A percentile compares a stretch with the other conserved stretches of the same genome.
Conservation (phyloP, 2,888 invertebrate species). For the Xylota segnis region DNA sequence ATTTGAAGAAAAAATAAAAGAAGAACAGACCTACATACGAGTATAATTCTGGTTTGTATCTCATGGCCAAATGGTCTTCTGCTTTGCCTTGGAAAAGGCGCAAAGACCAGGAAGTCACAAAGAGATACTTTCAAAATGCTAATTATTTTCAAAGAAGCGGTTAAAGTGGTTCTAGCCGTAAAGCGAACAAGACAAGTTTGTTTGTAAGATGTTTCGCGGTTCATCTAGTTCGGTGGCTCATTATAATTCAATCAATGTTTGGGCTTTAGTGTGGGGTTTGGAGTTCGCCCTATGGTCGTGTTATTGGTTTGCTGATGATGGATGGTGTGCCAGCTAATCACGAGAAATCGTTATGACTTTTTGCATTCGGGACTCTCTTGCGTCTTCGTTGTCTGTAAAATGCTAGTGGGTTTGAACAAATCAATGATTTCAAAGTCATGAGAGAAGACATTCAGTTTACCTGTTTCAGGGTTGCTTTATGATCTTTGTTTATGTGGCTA, state of each 20-base stretch:
- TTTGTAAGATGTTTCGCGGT: not conserved
- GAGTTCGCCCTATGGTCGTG: not conserved
- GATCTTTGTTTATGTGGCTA: too few relatives aligned
- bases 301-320: too few relatives aligned
- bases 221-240: constrained; percentile 4
- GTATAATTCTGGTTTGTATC: constrained; percentile 56
- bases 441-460: too few relatives aligned
- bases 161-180: constrained; percentile 17
- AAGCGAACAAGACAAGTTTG: constrained; percentile 23
- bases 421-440: too few relatives aligned
- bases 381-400: too few relatives aligned
- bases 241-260: constrained; percentile 12
- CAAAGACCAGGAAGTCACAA: constrained; percentile 58
- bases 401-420: too few relatives aligned
- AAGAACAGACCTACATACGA: not conserved
- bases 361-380: too few relatives aligned
- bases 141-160: constrained; percentile 56
- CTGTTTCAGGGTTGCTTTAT: too few relatives aligned
- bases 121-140: constrained; percentile 64
- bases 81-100: constrained; percentile 39
- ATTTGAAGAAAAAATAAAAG: too few relatives aligned
- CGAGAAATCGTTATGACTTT: too few relatives aligned
- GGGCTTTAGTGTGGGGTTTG: not conserved
- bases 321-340: too few relatives aligned
- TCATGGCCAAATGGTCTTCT: constrained; percentile 55